Conservation (phyloP, 2,888 invertebrate species). For the Diplolepis rosae region DNA sequence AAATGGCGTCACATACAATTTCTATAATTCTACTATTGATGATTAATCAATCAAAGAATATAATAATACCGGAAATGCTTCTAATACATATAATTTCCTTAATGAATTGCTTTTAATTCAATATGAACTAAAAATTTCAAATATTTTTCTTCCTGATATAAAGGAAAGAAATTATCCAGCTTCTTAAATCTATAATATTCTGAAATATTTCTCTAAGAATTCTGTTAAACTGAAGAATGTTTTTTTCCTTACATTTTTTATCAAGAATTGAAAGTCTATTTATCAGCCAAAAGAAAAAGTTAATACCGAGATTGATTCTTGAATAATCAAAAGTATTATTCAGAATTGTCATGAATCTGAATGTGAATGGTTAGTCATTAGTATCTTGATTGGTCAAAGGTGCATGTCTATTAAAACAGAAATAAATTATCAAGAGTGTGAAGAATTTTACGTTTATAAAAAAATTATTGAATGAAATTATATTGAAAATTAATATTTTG, state of each 20-base stretch:
- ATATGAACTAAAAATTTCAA: too few species aligned
- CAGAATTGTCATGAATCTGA: slow-evolving; percentile 50
- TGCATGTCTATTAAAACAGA: too few species aligned
- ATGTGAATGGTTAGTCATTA: slow-evolving; percentile 51
- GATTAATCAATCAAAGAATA: not conserved
- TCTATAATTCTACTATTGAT: not conserved
- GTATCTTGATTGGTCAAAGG: slow-evolving; percentile 56
- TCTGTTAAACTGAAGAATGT: not conserved
- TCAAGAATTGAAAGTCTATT: not conserved
- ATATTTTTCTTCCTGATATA: too few species aligned
- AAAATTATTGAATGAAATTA: too few species aligned
- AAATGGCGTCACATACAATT: not conserved
- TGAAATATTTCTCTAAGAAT: too few species aligned
- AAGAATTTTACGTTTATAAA: too few species aligned
- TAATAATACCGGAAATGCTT: not conserved
- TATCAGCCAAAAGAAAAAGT: not conserved
- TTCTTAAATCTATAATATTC: too few species aligned
- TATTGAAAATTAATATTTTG: too few species aligned
- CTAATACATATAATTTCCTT: too few species aligned
- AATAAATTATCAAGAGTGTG: too few species aligned
- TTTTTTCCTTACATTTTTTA: not conserved
- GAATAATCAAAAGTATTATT: slow-evolving; percentile 61
- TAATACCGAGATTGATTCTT: slow-evolving; percentile 49
- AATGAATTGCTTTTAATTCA: too few species aligned
- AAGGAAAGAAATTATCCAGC: too few species aligned